These are phyloP conservation scores for Phoeniculus purpureus DNA, from an alignment of 2,797 vertebrate genomes.

Conservation along the genomic window DNA sequence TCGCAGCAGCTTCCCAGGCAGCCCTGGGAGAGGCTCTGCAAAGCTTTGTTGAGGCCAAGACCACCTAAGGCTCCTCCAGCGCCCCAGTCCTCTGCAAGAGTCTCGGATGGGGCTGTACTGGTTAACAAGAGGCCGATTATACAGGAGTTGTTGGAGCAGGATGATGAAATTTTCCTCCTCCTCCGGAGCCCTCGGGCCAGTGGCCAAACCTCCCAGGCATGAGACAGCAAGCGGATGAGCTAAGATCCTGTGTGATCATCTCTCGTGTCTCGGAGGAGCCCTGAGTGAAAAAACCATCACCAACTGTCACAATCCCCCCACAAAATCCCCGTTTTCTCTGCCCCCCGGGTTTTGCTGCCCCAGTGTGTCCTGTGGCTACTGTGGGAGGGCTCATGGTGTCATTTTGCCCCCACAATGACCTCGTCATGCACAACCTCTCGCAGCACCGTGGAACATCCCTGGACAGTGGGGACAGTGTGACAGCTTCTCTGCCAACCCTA, in stretches of 20 bases:
- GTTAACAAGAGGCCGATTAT: slow-evolving; percentile 64
- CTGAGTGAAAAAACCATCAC: not conserved
- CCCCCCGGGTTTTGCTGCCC: fast-evolving
- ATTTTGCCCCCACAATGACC: not conserved
- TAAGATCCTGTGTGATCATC: slow-evolving; percentile 77
- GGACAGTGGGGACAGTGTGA: fast-evolving
- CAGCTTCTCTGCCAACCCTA: not conserved
- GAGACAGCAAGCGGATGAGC: slow-evolving; percentile 74
- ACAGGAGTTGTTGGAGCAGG: slow-evolving; percentile 50
- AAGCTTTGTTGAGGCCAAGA: not conserved
- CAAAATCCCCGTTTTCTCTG: not conserved
- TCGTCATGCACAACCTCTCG: fast-evolving
- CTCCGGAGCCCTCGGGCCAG: slow-evolving; percentile 40
- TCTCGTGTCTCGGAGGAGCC: slow-evolving; percentile 57
- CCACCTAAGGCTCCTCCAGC: slow-evolving; percentile 52
- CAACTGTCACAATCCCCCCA: not conserved
- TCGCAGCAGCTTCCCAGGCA: not conserved
- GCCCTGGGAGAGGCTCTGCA: slow-evolving; percentile 43
- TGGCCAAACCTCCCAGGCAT: slow-evolving; percentile 72
- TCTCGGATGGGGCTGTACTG: slow-evolving; percentile 12
- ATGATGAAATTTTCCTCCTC: slow-evolving; percentile 72
- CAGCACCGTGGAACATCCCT: fast-evolving
- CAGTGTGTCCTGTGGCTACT: fast-evolving
- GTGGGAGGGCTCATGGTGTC: fast-evolving
- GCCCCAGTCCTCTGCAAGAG: not conserved